phyloP scores from a whole-genome alignment of 2,888 invertebrate genomes.

The Microplitis manilae region DNA sequence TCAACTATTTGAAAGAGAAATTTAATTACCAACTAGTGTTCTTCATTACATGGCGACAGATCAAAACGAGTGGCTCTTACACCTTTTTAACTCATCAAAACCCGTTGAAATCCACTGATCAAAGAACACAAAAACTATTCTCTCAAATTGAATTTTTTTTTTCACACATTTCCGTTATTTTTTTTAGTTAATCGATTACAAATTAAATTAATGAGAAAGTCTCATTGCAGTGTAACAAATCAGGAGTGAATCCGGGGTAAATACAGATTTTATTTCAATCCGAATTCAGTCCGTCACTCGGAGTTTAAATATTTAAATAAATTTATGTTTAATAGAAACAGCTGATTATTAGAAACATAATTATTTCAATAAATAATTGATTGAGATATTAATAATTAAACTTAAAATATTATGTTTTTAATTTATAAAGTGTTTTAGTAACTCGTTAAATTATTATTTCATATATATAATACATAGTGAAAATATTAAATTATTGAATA shows the following conservation, averaged over 20 bases:
- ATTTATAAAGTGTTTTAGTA: too few species aligned
- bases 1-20: neutral
- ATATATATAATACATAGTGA: too few species aligned
- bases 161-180: too few species aligned
- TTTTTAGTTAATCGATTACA: neutral
- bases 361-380: too few species aligned
- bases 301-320: neutral
- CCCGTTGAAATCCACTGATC: neutral
- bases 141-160: neutral
- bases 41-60: neutral
- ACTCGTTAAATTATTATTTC: too few species aligned
- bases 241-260: too few species aligned
- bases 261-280: too few species aligned
- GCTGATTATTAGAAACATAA: too few species aligned
- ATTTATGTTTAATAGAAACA: neutral
- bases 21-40: neutral
- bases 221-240: too few species aligned
- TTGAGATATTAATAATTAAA: too few species aligned
- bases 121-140: neutral
- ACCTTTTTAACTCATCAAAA: neutral
- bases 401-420: too few species aligned
- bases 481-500: too few species aligned
- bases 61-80: neutral
- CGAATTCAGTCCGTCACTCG: neutral
- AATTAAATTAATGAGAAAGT: neutral